Evolutionary conservation across 2,113 vertebrate species (phyloP).

Genomic region (Anoplopoma fimbria): DNA sequence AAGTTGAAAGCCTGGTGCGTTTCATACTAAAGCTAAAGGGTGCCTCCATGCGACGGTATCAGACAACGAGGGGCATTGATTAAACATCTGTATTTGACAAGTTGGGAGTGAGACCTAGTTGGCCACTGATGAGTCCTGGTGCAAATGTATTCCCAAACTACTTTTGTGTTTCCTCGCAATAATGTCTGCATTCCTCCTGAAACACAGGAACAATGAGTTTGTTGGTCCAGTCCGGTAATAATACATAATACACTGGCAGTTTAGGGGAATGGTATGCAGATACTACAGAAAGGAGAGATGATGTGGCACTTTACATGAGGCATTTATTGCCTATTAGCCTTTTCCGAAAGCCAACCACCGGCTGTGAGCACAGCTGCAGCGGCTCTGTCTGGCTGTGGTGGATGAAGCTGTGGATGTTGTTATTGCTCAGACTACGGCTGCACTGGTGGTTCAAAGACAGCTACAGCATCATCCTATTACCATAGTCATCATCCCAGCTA

Average conservation of each 20-base stretch:
- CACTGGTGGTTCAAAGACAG: background rate
- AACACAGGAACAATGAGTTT: background rate
- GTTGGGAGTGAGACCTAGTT: no score
- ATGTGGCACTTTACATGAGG: background rate
- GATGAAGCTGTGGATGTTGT: background rate
- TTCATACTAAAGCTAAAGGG: no score
- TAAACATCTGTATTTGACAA: no score
- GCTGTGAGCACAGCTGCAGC: conserved; percentile 1
- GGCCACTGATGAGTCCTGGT: no score
- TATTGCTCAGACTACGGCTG: background rate
- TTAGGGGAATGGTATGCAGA: background rate
- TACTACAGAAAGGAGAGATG: no score
- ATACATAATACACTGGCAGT: background rate
- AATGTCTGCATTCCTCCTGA: background rate
- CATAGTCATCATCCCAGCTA: background rate
- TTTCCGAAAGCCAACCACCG: background rate
- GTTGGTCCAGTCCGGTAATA: background rate
- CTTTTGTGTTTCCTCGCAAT: background rate
- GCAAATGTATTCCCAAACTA: background rate
- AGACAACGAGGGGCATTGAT: no score
- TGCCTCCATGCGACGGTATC: no score
- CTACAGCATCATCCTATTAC: background rate
- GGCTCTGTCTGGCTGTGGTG: background rate
- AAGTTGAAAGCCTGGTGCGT: no score
- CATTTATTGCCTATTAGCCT: background rate